Conservation (phyloP, 2,888 invertebrate species). For the Chaetogeoica ovagalla region DNA sequence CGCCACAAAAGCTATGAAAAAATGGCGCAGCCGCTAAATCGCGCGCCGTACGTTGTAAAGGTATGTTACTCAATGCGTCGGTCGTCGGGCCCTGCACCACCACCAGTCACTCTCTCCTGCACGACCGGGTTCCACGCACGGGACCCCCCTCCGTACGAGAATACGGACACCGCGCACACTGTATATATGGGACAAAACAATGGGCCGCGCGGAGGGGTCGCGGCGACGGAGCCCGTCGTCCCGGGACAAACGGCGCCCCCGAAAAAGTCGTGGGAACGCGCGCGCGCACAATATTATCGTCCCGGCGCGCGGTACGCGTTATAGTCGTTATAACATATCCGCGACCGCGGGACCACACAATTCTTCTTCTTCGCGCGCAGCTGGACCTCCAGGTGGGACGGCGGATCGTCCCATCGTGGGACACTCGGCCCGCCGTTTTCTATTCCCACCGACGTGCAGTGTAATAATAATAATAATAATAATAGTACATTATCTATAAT, state of each 20-base stretch:
- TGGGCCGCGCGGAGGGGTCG: conserved; percentile 30
- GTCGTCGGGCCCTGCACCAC: no score
- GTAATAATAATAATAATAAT: not conserved
- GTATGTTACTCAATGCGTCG: no score
- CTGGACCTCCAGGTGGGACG: conserved; percentile 29
- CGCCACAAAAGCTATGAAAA: no score
- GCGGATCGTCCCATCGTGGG: conserved; percentile 34
- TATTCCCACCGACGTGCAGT: not conserved
- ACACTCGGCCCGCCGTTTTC: not conserved
- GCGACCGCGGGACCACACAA: not conserved
- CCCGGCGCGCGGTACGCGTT: not conserved
- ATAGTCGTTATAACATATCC: not conserved
- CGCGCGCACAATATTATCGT: no score
- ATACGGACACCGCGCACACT: no score
- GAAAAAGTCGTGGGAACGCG: conserved; percentile 39
- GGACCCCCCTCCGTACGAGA: no score
- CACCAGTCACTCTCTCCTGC: no score
- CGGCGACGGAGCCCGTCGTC: conserved; percentile 17
- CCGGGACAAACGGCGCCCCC: conserved; percentile 33
- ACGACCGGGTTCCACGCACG: no score
- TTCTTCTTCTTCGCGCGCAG: conserved; percentile 19
- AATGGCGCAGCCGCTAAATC: no score
- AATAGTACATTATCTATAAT: no score
- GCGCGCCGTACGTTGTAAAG: no score
- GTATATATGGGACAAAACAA: not conserved